Conservation (phyloP, 2,888 invertebrate genomes). For the Cephonodes hylas region DNA sequence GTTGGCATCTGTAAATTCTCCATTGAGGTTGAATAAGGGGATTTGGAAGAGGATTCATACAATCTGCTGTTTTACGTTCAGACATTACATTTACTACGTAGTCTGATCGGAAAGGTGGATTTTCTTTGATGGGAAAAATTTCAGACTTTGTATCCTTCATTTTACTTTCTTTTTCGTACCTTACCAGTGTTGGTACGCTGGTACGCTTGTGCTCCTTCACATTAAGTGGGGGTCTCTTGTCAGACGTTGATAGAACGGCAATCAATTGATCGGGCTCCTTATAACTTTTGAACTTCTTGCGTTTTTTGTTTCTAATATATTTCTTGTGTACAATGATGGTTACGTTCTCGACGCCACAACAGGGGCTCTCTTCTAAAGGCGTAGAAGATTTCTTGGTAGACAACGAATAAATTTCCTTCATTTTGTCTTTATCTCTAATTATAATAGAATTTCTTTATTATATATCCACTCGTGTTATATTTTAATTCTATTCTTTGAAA, state of each 20-base stretch:
- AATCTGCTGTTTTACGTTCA: constrained; percentile 23
- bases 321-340: constrained; percentile 26
- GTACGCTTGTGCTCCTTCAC: not conserved
- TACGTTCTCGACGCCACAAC: constrained; percentile 21
- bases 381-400: not conserved
- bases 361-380: constrained; percentile 12
- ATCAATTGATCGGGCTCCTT: constrained; percentile 1
- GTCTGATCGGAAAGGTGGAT: constrained; percentile 22
- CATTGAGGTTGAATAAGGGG: constrained; percentile 21
- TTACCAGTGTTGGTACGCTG: constrained; percentile 18
- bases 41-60: constrained; percentile 21
- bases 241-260: not conserved
- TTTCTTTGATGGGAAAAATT: constrained; percentile 16
- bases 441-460: not conserved
- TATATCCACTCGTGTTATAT: not conserved
- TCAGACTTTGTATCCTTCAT: constrained; percentile 22
- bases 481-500: not conserved
- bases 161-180: constrained; percentile 7
- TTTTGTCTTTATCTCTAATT: not conserved
- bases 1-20: constrained; percentile 47
- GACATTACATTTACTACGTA: constrained; percentile 28
- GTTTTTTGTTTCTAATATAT: constrained; percentile 20
- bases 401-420: not conserved
- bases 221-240: not conserved
- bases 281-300: constrained; percentile 22